Evolutionary conservation across 2,888 invertebrate species (phyloP), one percentile per base, ranked within the genome.

Genomic region (Drosophila siamana): DNA sequence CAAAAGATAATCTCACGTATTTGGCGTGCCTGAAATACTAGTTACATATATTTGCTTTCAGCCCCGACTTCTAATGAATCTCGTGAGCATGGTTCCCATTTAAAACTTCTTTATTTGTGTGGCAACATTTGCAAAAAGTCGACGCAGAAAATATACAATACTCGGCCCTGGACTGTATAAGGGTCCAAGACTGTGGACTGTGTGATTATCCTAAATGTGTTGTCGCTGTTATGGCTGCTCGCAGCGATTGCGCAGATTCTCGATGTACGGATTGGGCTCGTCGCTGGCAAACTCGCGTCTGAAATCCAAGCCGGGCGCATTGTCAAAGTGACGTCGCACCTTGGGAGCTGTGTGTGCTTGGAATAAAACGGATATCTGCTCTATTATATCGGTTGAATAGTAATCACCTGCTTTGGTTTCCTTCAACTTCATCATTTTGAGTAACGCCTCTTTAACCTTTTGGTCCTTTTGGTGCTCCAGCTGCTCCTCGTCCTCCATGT

Each of bases 251-350:
- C 51, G 40, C 2, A 56, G 13, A 44, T 24, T 48, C 2, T 72
- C 72, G 6, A 80, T 64, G 19, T 73, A 76, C 8, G 78, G 80
- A 68, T 80, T 78, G 19, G 77, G 56, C n/a, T 76, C 65, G 24
- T 80, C 78, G 44, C 73, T 78, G 46, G 73, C 73, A 5, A 80
- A 80, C n/a, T 78, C 78, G 0, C 43, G 64, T 4, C 30, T 43
- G 0, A 76, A 36, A 7, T 80, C 73, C 43, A 65, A 6, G 0
- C 26, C 59, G 4, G 76, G 47, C 6, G 24, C 50, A 16, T 15
- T 48, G 7, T 54, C 13, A 7, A 30, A 16, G 2, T 47, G 61
- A 9, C 24, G 15, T 4, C 41, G 28, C 3, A 38, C 26, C 1
- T 26, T 51, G 11, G 36, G 4, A 26, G 44, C 74, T 70, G 30